phyloP scores from a whole-genome alignment of 2,113 vertebrate genomes.

The Columbina picui region DNA sequence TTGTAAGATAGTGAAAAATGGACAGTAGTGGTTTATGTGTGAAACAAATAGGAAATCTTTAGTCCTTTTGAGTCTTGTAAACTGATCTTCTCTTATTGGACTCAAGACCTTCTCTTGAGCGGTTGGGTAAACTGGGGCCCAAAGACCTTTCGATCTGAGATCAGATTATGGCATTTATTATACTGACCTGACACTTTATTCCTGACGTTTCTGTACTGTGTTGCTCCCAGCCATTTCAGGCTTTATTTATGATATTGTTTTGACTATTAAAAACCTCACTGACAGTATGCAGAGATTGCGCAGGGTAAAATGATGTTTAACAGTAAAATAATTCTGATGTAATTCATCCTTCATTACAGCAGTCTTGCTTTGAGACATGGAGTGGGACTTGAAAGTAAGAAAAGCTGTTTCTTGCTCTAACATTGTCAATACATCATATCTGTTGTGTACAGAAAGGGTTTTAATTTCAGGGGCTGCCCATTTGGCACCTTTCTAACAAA shows the following conservation, averaged over 20 bases:
- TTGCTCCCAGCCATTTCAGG: neutral
- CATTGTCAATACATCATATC: neutral
- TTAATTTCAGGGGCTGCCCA: neutral
- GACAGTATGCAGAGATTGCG: neutral
- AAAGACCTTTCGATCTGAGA: neutral
- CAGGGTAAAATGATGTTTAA: neutral
- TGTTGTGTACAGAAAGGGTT: neutral
- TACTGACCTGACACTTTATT: neutral
- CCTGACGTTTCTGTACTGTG: neutral
- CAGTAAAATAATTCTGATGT: neutral
- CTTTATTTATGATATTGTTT: neutral
- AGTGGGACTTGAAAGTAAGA: neutral
- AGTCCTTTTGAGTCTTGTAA: neutral
- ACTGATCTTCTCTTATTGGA: neutral
- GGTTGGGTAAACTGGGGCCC: neutral
- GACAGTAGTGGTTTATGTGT: neutral
- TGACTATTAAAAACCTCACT: neutral
- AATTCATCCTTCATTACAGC: neutral
- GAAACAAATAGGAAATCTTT: neutral
- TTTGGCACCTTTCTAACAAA: neutral
- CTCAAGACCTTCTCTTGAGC: neutral
- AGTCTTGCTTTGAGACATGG: neutral
- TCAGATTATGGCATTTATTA: neutral
- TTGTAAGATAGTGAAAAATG: neutral
- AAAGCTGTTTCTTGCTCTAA: neutral